Evolutionary conservation across 2,888 invertebrate genomes (phyloP).

Genomic region (Branchellion lobata): DNA sequence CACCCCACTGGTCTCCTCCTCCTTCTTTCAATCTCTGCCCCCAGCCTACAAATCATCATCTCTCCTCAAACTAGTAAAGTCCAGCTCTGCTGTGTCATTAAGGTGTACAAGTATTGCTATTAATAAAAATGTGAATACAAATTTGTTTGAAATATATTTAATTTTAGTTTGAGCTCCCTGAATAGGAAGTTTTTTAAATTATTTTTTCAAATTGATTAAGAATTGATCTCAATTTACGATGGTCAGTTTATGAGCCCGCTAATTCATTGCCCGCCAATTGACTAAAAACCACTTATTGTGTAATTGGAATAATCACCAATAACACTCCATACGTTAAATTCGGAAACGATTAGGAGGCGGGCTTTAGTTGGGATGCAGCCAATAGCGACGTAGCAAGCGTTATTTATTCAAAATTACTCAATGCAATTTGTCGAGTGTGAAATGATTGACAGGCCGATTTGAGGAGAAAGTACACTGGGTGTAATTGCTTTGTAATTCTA

Average conservation of each 20-base stretch:
- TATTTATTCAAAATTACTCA: background rate
- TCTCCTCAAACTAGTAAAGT: too few species aligned
- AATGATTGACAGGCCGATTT: background rate
- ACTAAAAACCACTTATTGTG: background rate
- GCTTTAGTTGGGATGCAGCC: background rate
- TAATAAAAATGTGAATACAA: background rate
- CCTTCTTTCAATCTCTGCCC: too few species aligned
- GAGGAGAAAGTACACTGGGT: background rate
- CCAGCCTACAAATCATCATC: too few species aligned
- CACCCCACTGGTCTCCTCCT: too few species aligned
- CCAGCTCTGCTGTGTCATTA: background rate
- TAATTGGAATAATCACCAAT: conserved; percentile 8
- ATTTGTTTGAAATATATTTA: background rate
- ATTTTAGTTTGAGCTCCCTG: background rate
- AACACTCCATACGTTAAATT: background rate
- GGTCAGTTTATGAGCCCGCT: too few species aligned
- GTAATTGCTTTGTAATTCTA: conserved; percentile 6
- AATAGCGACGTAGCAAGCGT: background rate
- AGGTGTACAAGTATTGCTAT: background rate
- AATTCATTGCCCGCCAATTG: background rate
- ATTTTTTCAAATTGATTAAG: background rate
- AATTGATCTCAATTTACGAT: too few species aligned
- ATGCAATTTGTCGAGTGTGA: background rate
- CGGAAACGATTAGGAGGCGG: background rate
- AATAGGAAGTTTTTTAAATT: background rate